These are phyloP conservation scores for Brachyopa scutellaris DNA, from an alignment of 2,888 invertebrate species.

Conservation along the genomic window DNA sequence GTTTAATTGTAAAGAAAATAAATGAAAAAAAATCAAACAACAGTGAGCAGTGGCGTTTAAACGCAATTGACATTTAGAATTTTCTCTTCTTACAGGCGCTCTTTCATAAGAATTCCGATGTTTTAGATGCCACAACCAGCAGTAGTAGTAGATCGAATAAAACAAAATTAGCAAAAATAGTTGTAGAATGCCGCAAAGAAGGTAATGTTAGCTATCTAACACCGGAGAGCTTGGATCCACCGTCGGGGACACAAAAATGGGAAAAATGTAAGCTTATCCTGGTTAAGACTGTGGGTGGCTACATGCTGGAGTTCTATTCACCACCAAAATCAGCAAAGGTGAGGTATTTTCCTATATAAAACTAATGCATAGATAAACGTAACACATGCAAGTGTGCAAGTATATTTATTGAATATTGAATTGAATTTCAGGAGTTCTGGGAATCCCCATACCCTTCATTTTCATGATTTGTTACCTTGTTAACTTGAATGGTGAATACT, in stretches of 20 bases:
- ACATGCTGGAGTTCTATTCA: constrained; percentile 95
- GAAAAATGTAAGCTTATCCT: constrained; percentile 95
- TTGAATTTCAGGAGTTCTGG: no score
- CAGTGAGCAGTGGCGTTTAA: constrained; percentile 40
- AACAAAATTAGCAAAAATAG: constrained; percentile 94
- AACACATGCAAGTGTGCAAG: not conserved
- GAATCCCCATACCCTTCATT: no score
- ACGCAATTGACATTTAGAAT: constrained; percentile 78
- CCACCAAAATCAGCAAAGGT: constrained; percentile 96
- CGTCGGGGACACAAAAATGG: constrained; percentile 94
- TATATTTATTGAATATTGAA: not conserved
- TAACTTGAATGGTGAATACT: no score
- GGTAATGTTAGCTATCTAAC: constrained; percentile 96
- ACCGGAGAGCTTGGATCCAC: constrained; percentile 94
- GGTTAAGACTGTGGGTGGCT: constrained; percentile 96
- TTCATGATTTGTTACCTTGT: no score
- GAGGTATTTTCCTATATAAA: constrained; percentile 66
- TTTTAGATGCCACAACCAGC: constrained; percentile 89
- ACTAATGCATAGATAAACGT: not conserved
- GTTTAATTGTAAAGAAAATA: not conserved
- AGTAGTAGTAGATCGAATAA: constrained; percentile 89
- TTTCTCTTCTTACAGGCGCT: constrained; percentile 84
- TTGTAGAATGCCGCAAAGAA: constrained; percentile 96
- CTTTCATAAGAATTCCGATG: constrained; percentile 90
- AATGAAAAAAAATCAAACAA: no score